These are phyloP conservation scores for Anabas testudineus DNA, from an alignment of 2,797 vertebrate genomes.

Conservation along the genomic window DNA sequence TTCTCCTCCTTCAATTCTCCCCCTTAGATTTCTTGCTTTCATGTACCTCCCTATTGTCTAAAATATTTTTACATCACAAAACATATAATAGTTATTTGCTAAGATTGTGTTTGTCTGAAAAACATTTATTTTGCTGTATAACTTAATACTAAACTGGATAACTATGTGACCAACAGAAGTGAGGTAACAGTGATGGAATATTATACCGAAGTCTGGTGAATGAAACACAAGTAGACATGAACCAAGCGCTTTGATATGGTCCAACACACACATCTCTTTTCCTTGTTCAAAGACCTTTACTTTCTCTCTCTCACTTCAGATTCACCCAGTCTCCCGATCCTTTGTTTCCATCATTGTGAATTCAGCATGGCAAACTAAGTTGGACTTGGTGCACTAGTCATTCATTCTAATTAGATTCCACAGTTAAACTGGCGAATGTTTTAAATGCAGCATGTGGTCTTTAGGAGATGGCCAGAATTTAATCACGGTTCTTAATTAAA, in stretches of 20 bases:
- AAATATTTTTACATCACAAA: conserved; percentile 9
- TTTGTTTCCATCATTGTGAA: conserved; percentile 53
- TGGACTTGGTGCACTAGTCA: conserved; percentile 52
- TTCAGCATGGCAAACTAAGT: conserved; percentile 24
- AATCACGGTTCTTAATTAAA: conserved; percentile 61
- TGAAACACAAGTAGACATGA: conserved; percentile 48
- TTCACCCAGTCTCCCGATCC: conserved; percentile 45
- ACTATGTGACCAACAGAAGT: conserved; percentile 9
- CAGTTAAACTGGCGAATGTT: conserved; percentile 49
- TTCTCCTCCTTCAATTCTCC: neutral
- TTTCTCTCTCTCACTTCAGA: conserved; percentile 43
- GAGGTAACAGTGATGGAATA: conserved; percentile 36
- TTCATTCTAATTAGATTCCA: conserved; percentile 65
- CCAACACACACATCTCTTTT: conserved; percentile 48
- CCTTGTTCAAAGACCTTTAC: conserved; percentile 47
- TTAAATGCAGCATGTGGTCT: conserved; percentile 42
- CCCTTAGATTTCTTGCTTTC: conserved; percentile 10
- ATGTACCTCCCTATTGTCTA: neutral
- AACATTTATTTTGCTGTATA: conserved; percentile 11
- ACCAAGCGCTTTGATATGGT: conserved; percentile 58
- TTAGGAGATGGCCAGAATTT: conserved; percentile 44
- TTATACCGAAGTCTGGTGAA: conserved; percentile 24
- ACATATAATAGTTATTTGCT: conserved; percentile 23
- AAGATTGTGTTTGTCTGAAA: conserved; percentile 8
- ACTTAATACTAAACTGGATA: conserved; percentile 15